Conservation (phyloP, 1,140 invertebrate genomes). For the Linepithema humile region DNA sequence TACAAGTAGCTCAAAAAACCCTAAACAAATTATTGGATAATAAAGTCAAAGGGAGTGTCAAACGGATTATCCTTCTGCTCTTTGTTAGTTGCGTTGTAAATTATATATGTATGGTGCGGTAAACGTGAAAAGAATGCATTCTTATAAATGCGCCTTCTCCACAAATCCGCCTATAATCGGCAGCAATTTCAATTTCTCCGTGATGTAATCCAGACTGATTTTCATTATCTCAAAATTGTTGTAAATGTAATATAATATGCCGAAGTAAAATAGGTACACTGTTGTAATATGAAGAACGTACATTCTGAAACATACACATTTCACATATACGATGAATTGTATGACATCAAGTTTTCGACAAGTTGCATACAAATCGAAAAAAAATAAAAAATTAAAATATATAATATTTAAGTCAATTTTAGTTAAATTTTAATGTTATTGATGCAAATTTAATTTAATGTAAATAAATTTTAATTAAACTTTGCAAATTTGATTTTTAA, state of each 20-base stretch:
- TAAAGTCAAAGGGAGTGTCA: not conserved
- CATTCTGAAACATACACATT: conserved; percentile 71
- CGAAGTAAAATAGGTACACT: conserved; percentile 79
- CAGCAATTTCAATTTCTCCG: conserved; percentile 69
- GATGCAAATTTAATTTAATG: too few species aligned
- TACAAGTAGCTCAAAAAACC: not conserved
- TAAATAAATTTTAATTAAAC: not conserved
- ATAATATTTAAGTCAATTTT: not conserved
- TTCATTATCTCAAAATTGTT: too few species aligned
- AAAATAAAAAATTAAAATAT: not conserved
- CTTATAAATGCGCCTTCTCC: conserved; percentile 51
- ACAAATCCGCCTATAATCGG: conserved; percentile 67
- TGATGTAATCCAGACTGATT: conserved; percentile 74
- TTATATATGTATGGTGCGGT: not conserved
- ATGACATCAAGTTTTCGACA: not conserved
- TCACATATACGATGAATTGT: conserved; percentile 1
- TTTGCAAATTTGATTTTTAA: not conserved
- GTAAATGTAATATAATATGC: conserved; percentile 73
- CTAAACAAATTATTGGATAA: too few species aligned
- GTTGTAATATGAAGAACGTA: conserved; percentile 75
- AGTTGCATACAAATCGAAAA: not conserved
- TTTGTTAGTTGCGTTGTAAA: not conserved
- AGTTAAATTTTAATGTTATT: not conserved
- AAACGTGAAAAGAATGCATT: not conserved
- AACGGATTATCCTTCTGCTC: not conserved